Evolutionary conservation across 2,113 vertebrate species (phyloP).

Genomic region (Pholis gunnellus): DNA sequence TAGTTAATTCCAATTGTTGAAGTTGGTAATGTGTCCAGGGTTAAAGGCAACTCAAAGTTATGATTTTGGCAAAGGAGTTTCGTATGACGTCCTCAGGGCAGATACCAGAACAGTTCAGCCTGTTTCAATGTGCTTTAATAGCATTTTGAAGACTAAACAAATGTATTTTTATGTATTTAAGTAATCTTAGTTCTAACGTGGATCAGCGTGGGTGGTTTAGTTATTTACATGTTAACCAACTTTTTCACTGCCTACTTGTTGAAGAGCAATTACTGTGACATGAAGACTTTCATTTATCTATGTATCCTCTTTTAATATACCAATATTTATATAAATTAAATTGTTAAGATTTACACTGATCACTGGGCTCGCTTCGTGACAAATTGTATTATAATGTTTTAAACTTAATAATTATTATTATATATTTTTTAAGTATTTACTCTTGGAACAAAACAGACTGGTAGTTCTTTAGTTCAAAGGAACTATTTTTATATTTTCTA

Average conservation of each 20-base stretch:
- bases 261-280: neutral
- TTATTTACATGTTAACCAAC: neutral
- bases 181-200: neutral
- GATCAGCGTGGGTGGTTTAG: neutral
- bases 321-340: neutral
- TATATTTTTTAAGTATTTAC: neutral
- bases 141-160: neutral
- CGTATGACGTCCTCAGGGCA: neutral
- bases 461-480: neutral
- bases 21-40: rapidly evolving
- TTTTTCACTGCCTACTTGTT: slow-evolving; percentile 1
- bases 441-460: neutral
- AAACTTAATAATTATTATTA: neutral
- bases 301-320: neutral
- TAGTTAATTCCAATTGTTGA: rapidly evolving
- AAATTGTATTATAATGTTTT: neutral
- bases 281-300: neutral
- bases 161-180: neutral
- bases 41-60: neutral
- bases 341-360: neutral
- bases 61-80: neutral
- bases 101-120: neutral
- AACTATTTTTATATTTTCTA: neutral
- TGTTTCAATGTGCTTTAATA: neutral
- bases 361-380: neutral